Conservation (phyloP, 2,888 invertebrate genomes). For the Eupithecia inturbata region DNA sequence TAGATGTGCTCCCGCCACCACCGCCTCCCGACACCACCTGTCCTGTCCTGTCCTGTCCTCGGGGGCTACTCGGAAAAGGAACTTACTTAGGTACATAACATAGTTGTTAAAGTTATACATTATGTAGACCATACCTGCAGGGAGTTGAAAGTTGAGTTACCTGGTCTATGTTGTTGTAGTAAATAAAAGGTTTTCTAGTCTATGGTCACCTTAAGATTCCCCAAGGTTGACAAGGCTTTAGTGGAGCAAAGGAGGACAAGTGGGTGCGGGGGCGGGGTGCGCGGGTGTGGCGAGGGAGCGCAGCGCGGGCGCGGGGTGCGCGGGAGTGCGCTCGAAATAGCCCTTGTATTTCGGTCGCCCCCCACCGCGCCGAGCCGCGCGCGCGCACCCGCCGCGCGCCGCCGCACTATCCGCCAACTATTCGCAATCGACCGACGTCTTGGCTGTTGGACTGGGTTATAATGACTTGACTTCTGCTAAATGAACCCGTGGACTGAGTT, state of each 20-base stretch:
- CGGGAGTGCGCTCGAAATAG: slow-evolving; percentile 79
- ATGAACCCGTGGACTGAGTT: slow-evolving; percentile 84
- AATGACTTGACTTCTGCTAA: slow-evolving; percentile 91
- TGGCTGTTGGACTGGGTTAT: slow-evolving; percentile 89
- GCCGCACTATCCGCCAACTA: slow-evolving; percentile 92
- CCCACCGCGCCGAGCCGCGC: slow-evolving; percentile 61
- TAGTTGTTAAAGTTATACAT: too few relatives aligned
- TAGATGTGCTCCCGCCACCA: neutral
- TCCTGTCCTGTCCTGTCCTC: neutral
- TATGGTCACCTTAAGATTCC: neutral
- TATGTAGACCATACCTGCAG: too few relatives aligned
- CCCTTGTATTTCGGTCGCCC: slow-evolving; percentile 80
- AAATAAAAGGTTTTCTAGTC: neutral
- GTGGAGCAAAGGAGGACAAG: too few relatives aligned
- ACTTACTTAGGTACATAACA: too few relatives aligned
- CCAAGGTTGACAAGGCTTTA: neutral
- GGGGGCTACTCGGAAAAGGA: too few relatives aligned
- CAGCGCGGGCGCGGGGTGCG: slow-evolving; percentile 64
- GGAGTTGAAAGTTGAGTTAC: too few relatives aligned
- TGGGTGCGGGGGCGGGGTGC: slow-evolving; percentile 43
- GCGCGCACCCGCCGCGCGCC: too few relatives aligned
- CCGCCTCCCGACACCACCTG: neutral
- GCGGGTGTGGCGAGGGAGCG: slow-evolving; percentile 48
- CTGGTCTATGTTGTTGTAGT: neutral
- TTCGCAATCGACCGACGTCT: slow-evolving; percentile 98